Base-by-base conservation (phyloP, 2,113 vertebrate species). In the Spizaetus ornatus region DNA sequence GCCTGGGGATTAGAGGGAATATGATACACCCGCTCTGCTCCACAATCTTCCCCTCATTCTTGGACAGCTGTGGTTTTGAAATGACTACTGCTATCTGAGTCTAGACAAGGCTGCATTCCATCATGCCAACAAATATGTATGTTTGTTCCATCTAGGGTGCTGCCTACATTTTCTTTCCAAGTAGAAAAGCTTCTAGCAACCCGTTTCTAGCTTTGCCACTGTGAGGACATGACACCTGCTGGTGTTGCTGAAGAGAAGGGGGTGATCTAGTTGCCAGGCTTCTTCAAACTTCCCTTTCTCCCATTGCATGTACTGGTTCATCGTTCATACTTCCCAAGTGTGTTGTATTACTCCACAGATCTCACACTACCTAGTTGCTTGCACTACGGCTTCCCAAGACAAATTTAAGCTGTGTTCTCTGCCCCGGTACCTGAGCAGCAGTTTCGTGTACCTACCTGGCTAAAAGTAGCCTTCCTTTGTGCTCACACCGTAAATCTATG, bases 1-100 rank as follows among this genome's bases (percentile, higher is more conserved):
- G 55, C 42, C 29, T 53, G 31, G 34, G 42, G 31, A n/a, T 87
- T 91, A 78, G 53, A 87, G 42, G 42, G 59, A 66, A 63, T 70
- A 42, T 10, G 36, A 66, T 71, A 61, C 3, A 53, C 11, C 10
- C 0, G 0, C 13, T 84, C 10, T 87, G 32, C n/a, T 84, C n/a
- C 15, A 45, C 21, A 23, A 0, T 58, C 50, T 87, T 81, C 27
- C 34, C 20, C 27, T 86, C 42, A 45, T 84, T 91, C 61, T 82
- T 94, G 1, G 12, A 67, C 55, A 73, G 36, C 55, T 91, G 32
- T 79, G 66, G 15, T 84, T 91, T 78, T 78, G 32, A 86, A 74
- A 78, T 58, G 11, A 36, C 71, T 78, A 2, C 42, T 78, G 43
- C 45, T 72, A 15, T 55, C 48, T 47, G 43, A 82, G 31, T 34